Evolutionary conservation across 2,888 invertebrate species (phyloP).

Genomic region (Stenotaenia linearis): DNA sequence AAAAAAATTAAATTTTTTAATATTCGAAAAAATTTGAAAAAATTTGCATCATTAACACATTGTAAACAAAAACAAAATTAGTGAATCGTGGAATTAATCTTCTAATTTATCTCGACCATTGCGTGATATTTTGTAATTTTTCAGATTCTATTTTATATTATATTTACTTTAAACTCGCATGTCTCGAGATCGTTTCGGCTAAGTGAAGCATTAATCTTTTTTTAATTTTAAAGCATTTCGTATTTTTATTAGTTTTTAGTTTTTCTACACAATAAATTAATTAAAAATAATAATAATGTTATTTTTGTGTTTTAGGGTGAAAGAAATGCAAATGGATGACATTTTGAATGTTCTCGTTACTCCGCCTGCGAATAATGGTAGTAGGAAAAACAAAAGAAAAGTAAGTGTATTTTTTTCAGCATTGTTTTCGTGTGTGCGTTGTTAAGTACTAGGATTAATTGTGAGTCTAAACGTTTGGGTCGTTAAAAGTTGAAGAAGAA

Average conservation of each 20-base stretch:
- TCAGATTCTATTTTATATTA: background rate
- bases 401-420: background rate
- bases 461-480: constrained; percentile 1
- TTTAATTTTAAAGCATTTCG: background rate
- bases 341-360: constrained; percentile 41
- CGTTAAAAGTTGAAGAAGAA: background rate
- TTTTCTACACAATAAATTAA: background rate
- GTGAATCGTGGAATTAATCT: background rate
- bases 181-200: background rate
- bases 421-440: constrained; percentile 24
- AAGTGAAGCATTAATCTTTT: no score
- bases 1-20: background rate
- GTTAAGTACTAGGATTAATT: constrained; percentile 5
- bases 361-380: background rate
- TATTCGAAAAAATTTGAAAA: background rate
- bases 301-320: constrained; percentile 39
- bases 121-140: constrained; percentile 41
- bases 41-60: no score
- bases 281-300: background rate
- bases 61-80: background rate
- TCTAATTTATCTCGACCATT: background rate
- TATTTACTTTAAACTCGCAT: background rate
- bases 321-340: constrained; percentile 42
- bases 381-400: background rate
- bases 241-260: background rate